Conservation (phyloP, 1,140 invertebrate genomes). For the Cyrtorhinus lividipennis region DNA sequence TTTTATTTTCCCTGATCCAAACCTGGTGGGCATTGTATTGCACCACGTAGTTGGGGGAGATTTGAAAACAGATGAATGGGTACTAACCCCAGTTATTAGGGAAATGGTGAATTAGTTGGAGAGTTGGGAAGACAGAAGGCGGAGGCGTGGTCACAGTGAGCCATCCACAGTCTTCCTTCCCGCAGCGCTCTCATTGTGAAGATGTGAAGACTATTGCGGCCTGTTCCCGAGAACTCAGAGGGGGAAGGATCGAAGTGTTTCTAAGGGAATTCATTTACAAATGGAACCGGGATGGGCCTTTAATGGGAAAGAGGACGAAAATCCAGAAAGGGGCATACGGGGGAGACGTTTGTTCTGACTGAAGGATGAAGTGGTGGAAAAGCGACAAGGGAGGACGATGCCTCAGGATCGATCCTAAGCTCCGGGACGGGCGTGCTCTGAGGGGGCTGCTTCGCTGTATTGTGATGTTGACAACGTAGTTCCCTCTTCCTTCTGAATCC, state of each 20-base stretch:
- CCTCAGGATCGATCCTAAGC: background rate
- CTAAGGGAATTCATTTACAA: conserved; percentile 16
- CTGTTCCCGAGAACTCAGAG: background rate
- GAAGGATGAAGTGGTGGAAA: background rate
- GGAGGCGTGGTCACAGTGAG: no score
- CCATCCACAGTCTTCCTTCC: no score
- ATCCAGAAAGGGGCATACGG: background rate
- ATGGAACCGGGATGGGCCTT: conserved; percentile 13
- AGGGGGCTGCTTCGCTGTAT: background rate
- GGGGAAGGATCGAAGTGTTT: conserved; percentile 1
- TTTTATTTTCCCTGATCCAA: no score
- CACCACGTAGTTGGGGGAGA: no score
- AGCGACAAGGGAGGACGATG: background rate
- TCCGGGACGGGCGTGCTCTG: background rate
- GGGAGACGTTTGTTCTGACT: background rate
- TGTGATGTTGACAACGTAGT: conserved; percentile 11
- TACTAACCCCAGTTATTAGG: no score
- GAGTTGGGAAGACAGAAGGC: no score
- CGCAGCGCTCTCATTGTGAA: no score
- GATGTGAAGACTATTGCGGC: conserved; percentile 3
- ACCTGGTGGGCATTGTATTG: no score
- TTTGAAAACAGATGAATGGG: no score
- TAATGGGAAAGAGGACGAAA: conserved; percentile 13
- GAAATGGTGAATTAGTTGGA: no score
- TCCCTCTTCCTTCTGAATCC: background rate